phyloP scores from a whole-genome alignment of 2,888 invertebrate genomes.

The Polydrusus cervinus region DNA sequence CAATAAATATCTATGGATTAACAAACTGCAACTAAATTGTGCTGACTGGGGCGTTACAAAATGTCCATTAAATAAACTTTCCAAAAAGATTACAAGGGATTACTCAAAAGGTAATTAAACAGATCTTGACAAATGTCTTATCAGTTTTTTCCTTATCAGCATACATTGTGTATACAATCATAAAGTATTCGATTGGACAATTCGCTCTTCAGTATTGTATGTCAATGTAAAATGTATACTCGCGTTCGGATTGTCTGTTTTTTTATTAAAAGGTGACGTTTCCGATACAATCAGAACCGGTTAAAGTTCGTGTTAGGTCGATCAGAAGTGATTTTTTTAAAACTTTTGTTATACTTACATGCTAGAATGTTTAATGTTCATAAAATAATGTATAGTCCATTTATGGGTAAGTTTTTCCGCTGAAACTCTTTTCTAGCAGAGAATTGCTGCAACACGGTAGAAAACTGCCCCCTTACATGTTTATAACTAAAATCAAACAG shows the following conservation, averaged over 20 bases:
- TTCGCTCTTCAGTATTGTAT: constrained; percentile 39
- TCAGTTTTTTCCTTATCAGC: constrained; percentile 44
- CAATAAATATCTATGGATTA: too few species aligned
- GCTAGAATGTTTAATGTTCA: background rate
- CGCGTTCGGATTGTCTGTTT: constrained; percentile 4
- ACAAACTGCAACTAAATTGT: background rate
- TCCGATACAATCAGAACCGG: background rate
- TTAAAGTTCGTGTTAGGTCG: background rate
- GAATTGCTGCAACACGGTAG: too few species aligned
- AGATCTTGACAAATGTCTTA: constrained; percentile 41
- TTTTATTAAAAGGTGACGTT: background rate
- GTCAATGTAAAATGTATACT: constrained; percentile 24
- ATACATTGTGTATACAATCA: constrained; percentile 46
- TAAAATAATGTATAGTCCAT: constrained; percentile 6
- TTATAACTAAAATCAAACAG: too few species aligned
- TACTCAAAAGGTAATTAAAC: constrained; percentile 42
- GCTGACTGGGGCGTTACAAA: background rate
- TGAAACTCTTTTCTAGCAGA: too few species aligned
- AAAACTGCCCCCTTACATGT: too few species aligned
- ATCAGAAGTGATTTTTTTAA: background rate
- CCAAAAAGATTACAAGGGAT: constrained; percentile 23
- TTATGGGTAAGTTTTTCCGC: constrained; percentile 10
- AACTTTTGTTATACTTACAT: background rate
- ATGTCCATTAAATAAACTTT: background rate
- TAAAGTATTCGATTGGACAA: constrained; percentile 40